A percentile compares a stretch with the other conserved stretches of the same genome.
Evolutionary conservation across 1,140 invertebrate species (phyloP).

Genomic region (Apis dorsata): DNA sequence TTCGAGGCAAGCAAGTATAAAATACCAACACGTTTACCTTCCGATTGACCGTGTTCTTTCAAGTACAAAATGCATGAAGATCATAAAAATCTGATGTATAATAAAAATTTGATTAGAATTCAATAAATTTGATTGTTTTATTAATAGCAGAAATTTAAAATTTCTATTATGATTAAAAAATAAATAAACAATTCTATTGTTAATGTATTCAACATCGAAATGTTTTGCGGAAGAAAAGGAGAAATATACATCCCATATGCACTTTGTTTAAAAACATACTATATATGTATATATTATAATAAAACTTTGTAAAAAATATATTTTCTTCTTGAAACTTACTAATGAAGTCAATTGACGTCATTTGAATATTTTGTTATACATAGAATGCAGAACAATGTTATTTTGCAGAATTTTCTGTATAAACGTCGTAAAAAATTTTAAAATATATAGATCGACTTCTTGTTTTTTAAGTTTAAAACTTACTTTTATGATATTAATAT

Average conservation of each 20-base stretch:
- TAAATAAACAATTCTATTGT: not conserved
- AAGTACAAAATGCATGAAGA: not conserved
- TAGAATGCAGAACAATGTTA: not conserved
- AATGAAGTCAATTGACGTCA: not conserved
- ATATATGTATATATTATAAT: not conserved
- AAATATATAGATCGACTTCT: not conserved
- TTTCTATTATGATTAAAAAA: not conserved
- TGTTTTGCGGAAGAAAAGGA: not conserved
- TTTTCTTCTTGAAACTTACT: slow-evolving; percentile 19
- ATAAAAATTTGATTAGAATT: not conserved
- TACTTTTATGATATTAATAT: not conserved
- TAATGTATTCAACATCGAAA: too few relatives aligned
- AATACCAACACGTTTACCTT: slow-evolving; percentile 28
- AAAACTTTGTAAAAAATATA: slow-evolving; percentile 14
- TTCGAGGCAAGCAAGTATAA: slow-evolving; percentile 40
- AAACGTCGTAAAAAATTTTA: not conserved
- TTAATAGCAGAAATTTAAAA: not conserved
- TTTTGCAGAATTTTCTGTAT: not conserved
- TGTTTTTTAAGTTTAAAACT: not conserved
- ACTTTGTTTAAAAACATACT: not conserved
- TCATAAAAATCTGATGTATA: not conserved
- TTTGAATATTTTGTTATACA: slow-evolving; percentile 5
- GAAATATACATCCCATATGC: not conserved
- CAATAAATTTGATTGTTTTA: not conserved
- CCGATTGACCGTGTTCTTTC: slow-evolving; percentile 23